A percentile compares a stretch with the other conserved stretches of the same genome.
phyloP scores from a whole-genome alignment of 2,797 vertebrate genomes.

The Sardinella longiceps region DNA sequence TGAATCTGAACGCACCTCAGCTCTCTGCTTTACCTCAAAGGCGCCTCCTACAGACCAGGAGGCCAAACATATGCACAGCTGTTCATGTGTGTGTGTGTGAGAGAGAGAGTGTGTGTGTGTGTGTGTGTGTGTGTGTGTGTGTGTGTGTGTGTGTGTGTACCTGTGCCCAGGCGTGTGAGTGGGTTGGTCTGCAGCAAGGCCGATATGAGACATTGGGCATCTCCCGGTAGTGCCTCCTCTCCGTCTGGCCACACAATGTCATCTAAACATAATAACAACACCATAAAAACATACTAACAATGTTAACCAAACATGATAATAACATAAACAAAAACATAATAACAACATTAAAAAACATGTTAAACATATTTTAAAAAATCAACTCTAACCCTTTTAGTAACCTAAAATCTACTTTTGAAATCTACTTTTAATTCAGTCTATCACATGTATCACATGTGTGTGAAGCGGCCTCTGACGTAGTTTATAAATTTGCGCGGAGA shows the following conservation, averaged over 20 bases:
- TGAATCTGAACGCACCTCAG: too few species aligned
- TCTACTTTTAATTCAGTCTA: too few species aligned
- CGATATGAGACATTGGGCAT: conserved; percentile 88
- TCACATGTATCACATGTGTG: too few species aligned
- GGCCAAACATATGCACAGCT: conserved; percentile 22
- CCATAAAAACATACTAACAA: too few species aligned
- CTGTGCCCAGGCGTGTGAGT: conserved; percentile 86
- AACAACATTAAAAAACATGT: not conserved
- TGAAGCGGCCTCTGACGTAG: too few species aligned
- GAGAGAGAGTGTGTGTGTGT: not conserved
- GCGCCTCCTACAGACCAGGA: conserved; percentile 78
- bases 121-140: not conserved
- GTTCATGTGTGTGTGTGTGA: not conserved
- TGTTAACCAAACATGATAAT: too few species aligned
- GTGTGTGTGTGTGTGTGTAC: conserved; percentile 62
- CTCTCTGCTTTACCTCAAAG: conserved; percentile 87
- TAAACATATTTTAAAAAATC: too few species aligned
- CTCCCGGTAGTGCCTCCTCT: conserved; percentile 87
- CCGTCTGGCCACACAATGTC: conserved; percentile 92
- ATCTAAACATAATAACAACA: too few species aligned
- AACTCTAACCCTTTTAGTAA: too few species aligned
- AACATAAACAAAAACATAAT: too few species aligned
- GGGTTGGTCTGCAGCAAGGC: conserved; percentile 91
- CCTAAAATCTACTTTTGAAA: too few species aligned
- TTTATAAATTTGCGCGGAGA: too few species aligned